Evolutionary conservation across 2,888 invertebrate species (phyloP).

Genomic region (Ganaspis brasiliensis): DNA sequence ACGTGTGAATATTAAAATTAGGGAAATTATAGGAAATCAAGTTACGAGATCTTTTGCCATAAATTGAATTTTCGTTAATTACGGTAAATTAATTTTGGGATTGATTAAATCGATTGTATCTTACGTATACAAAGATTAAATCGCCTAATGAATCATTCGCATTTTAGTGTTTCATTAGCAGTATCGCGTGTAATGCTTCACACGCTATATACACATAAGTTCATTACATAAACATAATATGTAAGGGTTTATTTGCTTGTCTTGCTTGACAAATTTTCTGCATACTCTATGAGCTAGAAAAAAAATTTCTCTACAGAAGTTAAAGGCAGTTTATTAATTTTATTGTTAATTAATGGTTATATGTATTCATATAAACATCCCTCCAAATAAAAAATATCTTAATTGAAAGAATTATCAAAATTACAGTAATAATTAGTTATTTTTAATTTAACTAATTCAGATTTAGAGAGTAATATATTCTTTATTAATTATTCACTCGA

Average conservation of each 20-base stretch:
- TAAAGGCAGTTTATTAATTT: not conserved
- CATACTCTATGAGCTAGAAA: not conserved
- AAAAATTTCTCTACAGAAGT: not conserved
- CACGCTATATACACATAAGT: constrained; percentile 33
- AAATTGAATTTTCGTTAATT: not conserved
- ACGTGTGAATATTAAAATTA: too few relatives aligned
- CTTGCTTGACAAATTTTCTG: constrained; percentile 12
- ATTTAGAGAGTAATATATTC: too few relatives aligned
- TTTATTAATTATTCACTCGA: too few relatives aligned
- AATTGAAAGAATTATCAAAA: too few relatives aligned
- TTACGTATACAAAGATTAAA: constrained; percentile 12
- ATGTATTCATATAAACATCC: too few relatives aligned
- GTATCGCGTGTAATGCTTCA: constrained; percentile 19
- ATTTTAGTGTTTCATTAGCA: constrained; percentile 21
- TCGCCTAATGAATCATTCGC: constrained; percentile 16
- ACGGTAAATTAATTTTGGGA: not conserved
- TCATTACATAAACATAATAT: constrained; percentile 4
- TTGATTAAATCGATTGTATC: constrained; percentile 19
- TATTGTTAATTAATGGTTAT: too few relatives aligned
- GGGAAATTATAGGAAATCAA: too few relatives aligned
- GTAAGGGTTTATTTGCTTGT: constrained; percentile 8
- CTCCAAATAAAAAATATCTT: too few relatives aligned
- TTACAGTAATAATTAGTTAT: too few relatives aligned
- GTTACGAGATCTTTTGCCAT: not conserved
- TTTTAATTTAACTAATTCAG: too few relatives aligned